phyloP scores from a whole-genome alignment of 2,113 vertebrate genomes.

The Paramisgurnus dabryanus region DNA sequence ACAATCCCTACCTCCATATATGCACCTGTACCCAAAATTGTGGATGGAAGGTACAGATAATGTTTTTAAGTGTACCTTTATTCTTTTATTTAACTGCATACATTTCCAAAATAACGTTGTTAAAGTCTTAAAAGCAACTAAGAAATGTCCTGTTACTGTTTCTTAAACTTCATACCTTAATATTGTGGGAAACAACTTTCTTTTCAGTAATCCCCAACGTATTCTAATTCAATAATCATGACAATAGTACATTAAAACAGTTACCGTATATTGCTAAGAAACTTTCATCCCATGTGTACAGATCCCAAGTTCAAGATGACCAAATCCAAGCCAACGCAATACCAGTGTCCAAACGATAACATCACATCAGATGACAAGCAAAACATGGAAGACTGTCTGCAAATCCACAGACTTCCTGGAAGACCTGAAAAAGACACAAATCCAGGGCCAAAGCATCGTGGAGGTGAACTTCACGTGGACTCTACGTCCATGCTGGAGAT shows the following conservation, averaged over 20 bases:
- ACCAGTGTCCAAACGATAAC: conserved; percentile 70
- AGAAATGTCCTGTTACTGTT: not conserved
- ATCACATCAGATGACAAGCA: conserved; percentile 67
- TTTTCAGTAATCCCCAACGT: no score
- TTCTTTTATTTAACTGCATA: no score
- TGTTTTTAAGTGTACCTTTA: not conserved
- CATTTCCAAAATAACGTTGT: no score
- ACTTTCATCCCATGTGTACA: conserved; percentile 40
- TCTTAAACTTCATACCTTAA: not conserved
- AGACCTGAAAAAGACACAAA: conserved; percentile 60
- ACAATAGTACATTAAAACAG: not conserved
- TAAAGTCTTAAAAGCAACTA: no score
- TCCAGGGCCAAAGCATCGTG: conserved; percentile 55
- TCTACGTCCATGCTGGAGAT: conserved; percentile 15
- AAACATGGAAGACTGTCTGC: conserved; percentile 72
- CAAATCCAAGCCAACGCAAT: conserved; percentile 71
- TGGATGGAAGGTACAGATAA: conserved; percentile 65
- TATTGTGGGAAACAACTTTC: not conserved
- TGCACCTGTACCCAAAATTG: conserved; percentile 75
- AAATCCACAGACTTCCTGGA: conserved; percentile 70
- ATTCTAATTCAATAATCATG: not conserved
- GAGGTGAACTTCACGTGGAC: conserved; percentile 58
- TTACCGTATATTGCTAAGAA: not conserved
- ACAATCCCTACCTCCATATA: conserved; percentile 74
- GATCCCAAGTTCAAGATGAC: conserved; percentile 71